Evolutionary conservation across 2,113 vertebrate species (phyloP), one percentile per base, ranked within the genome.

Genomic region (Fregata magnificens): DNA sequence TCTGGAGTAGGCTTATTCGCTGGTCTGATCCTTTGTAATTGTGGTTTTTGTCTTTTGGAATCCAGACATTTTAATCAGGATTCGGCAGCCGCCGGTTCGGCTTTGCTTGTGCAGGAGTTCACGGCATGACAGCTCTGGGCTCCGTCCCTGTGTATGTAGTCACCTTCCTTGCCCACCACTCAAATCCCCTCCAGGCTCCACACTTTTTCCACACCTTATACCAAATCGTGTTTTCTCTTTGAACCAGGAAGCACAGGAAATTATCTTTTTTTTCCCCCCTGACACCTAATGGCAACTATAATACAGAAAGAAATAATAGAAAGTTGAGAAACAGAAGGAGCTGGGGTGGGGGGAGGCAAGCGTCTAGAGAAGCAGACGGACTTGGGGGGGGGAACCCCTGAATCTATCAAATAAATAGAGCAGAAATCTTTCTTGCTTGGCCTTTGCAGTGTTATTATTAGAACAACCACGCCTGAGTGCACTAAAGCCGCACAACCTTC

Each of bases 361-460:
- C 2, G 1, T 96, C 93, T 97, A 44, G 79, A 90, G 84, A 94
- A 95, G 93, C 95, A 97, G 97, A 96, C 49, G 6, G 93, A 91
- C 85, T 71, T 92, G 66, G n/a, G 79, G 81, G 94, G 90, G 95
- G 47, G 59, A 90, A 67, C 52, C 82, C 80, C 80, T 94, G 95
- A 71, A 95, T 90, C 29, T 95, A 93, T 95, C 89, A 97, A 95
- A 95, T 95, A 98, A 98, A 97, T 96, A 98, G 96, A 98, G 94
- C 91, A 98, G 96, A 98, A 98, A 95, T 79, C 84, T 93, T 97
- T 96, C 90, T 98, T 97, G 88, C 91, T 97, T 98, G 95, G 85
- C 93, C 97, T 98, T 97, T 97, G 92, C 97, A 88, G 86, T 74
- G 91, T 96, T 98, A 97, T 97, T 98, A 97, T 97, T 98, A 98